A percentile compares a stretch with the other conserved stretches of the same genome.
phyloP scores from a whole-genome alignment of 1,140 invertebrate genomes.

The Lepidurus apus region DNA sequence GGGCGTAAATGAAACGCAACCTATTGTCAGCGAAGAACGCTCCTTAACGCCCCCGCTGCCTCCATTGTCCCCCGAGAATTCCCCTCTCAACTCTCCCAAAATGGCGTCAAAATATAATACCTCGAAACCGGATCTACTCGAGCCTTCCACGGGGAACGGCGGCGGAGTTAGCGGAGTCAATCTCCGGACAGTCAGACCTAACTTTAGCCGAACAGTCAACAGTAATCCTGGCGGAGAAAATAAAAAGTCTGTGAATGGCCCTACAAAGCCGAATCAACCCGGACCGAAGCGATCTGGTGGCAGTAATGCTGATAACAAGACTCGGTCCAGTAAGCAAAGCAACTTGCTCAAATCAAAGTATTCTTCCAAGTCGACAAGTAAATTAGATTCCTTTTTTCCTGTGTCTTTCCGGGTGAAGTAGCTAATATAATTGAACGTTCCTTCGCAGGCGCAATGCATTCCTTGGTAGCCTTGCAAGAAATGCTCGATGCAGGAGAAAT shows the following conservation, averaged over 20 bases:
- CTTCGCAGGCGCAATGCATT: slow-evolving; percentile 30
- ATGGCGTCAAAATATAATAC: slow-evolving; percentile 31
- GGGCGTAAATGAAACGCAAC: slow-evolving; percentile 48
- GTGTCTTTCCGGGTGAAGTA: background rate
- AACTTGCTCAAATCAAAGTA: slow-evolving; percentile 18
- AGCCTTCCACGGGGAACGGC: slow-evolving; percentile 34
- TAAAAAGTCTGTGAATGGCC: background rate
- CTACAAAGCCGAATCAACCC: background rate
- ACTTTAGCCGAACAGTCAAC: slow-evolving; percentile 30
- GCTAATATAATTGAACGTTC: background rate
- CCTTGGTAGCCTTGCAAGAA: slow-evolving; percentile 35
- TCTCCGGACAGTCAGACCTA: slow-evolving; percentile 20
- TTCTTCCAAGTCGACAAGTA: slow-evolving; percentile 25
- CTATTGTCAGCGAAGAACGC: slow-evolving; percentile 58
- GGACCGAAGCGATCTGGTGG: slow-evolving; percentile 5
- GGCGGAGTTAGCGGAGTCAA: slow-evolving; percentile 28
- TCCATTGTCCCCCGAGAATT: slow-evolving; percentile 61
- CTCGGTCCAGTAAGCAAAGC: slow-evolving; percentile 4
- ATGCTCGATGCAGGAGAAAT: slow-evolving; percentile 64
- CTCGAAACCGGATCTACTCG: slow-evolving; percentile 39
- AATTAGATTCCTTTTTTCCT: background rate
- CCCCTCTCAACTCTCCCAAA: slow-evolving; percentile 42
- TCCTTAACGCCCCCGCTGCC: slow-evolving; percentile 70
- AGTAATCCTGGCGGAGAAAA: background rate
- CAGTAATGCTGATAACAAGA: slow-evolving; percentile 10